Evolutionary conservation across 2,888 invertebrate species (phyloP), one percentile per base, ranked within the genome.

Genomic region (Drosophila kambysellisi): DNA sequence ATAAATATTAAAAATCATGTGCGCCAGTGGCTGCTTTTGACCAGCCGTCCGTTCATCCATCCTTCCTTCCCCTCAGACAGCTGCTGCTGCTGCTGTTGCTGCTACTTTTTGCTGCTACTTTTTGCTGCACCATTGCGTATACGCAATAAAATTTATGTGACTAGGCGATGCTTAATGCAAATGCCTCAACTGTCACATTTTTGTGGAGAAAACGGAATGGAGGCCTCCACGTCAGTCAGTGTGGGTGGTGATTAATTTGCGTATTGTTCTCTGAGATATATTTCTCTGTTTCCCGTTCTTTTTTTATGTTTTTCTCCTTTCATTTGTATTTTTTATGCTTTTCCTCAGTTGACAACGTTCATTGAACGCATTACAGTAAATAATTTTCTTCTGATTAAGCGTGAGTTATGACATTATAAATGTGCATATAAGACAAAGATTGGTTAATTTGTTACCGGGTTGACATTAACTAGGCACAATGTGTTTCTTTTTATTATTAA

Each of bases 181-280:
- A 89, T 73, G 73, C 65, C 74, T 83, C 69, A 81, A 81, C 70
- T 87, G 86, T 89, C 86, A 83, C 86, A 87, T 87, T 81, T 81
- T 87, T 87, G 86, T 66, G 86, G 86, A 76, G 63, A 83, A 69
- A 60, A 64, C 64, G 74, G 53, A 65, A 76, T 74, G 78, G 43
- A 70, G 51, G 50, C 43, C 68, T 46, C 32, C 17, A 56, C 32
- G 33, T 30, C 20, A 35, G 51, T 48, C 54, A 25, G 61, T 32
- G 89, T 84, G 85, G 85, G 89, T 43, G 89, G 73, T 86, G 85
- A 86, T 86, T 86, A 86, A 86, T 86, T 89, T 81, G 56, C 73
- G 72, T 84, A 87, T 86, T 86, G 88, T 86, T 84, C 82, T 82
- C 72, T 67, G 54, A 70, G 61, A 54, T 76, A 76, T 68, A 79